Conservation (phyloP, 2,797 vertebrate genomes). For the Rhinogobio ventralis region DNA sequence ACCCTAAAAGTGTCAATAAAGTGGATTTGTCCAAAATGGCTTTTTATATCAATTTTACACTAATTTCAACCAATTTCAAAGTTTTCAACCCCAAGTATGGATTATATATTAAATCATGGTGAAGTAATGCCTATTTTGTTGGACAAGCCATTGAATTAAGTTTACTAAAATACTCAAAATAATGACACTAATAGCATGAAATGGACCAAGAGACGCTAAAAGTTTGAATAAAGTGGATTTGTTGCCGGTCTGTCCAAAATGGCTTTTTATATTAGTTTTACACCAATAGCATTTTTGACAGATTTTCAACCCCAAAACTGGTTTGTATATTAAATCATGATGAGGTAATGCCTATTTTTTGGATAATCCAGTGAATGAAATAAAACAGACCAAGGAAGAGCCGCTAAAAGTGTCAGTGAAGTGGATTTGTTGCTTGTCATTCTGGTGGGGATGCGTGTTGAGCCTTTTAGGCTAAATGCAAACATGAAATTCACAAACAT, state of each 20-base stretch:
- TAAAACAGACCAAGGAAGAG: neutral
- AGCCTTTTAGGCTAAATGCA: constrained; percentile 59
- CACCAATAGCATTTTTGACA: neutral
- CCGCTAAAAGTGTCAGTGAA: neutral
- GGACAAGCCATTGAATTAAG: neutral
- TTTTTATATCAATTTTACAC: too few species aligned
- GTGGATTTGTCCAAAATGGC: too few species aligned
- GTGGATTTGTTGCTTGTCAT: neutral
- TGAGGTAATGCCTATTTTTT: neutral
- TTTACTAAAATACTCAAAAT: neutral
- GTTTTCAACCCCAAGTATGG: too few species aligned
- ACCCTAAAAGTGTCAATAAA: too few species aligned
- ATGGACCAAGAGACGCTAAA: neutral
- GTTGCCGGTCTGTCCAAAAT: neutral
- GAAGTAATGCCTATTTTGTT: neutral
- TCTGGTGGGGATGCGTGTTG: neutral
- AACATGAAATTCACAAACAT: constrained; percentile 41
- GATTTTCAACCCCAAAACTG: neutral
- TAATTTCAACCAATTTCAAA: too few species aligned
- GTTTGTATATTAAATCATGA: accelerated
- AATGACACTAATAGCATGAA: neutral
- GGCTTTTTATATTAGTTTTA: neutral
- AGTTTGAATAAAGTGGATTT: neutral
- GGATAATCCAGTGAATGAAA: neutral
- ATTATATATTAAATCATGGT: too few species aligned